Conservation (phyloP, 1,140 invertebrate species). For the Pseudomyrmex flavicornis region DNA sequence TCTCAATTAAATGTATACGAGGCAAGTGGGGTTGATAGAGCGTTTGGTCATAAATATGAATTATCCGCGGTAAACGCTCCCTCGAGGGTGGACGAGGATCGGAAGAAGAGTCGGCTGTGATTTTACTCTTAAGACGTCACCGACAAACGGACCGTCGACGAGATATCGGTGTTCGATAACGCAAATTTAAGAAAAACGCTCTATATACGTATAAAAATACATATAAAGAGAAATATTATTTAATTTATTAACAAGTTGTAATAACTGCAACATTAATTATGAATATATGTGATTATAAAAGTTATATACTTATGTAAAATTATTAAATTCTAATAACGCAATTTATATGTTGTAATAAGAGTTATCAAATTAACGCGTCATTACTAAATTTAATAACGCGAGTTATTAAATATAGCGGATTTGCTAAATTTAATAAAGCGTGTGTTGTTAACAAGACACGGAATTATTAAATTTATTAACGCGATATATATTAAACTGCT, state of each 20-base stretch:
- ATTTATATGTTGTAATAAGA: conserved; percentile 37
- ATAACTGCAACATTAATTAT: conserved; percentile 1
- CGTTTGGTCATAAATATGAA: conserved; percentile 85
- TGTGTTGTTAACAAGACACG: conserved; percentile 32
- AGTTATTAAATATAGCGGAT: conserved; percentile 54
- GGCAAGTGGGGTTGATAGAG: conserved; percentile 84
- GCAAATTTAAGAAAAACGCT: neutral
- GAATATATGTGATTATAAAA: conserved; percentile 30
- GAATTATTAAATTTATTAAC: conserved; percentile 57
- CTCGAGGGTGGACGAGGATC: conserved; percentile 70
- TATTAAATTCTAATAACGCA: conserved; percentile 53
- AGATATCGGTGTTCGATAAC: conserved; percentile 24
- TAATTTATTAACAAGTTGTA: no score
- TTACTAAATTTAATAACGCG: conserved; percentile 56
- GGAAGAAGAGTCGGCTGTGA: conserved; percentile 57
- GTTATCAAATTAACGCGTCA: conserved; percentile 52
- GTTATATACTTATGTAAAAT: conserved; percentile 26
- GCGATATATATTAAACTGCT: conserved; percentile 25
- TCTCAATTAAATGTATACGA: conserved; percentile 85
- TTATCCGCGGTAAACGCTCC: conserved; percentile 85
- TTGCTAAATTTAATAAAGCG: conserved; percentile 50
- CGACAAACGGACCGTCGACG: conserved; percentile 4
- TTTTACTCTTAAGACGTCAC: conserved; percentile 50
- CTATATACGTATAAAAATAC: neutral
- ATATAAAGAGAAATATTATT: no score